These are phyloP conservation scores for Ectropis crepuscularia DNA, from an alignment of 2,888 invertebrate genomes.

Conservation along the genomic window DNA sequence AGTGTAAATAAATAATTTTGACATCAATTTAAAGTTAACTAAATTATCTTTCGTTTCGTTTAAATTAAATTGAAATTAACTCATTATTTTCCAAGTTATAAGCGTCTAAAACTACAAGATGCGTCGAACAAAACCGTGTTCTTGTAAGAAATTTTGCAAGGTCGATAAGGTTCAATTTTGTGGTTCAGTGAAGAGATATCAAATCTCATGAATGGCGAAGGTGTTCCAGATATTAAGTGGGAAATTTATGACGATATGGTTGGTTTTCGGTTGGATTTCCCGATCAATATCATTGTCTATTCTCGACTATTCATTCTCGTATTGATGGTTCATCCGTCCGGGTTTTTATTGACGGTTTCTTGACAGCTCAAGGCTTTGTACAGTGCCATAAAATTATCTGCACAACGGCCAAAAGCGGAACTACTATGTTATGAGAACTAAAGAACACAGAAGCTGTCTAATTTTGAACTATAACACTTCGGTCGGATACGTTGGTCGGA, in stretches of 20 bases:
- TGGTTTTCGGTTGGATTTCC: constrained; percentile 5
- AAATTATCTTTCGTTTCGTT: not conserved
- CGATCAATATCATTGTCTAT: constrained; percentile 24
- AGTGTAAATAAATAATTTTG: not conserved
- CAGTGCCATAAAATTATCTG: not conserved
- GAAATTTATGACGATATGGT: constrained; percentile 19
- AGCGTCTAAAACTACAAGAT: not conserved
- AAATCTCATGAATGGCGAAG: constrained; percentile 30
- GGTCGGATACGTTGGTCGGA: too few relatives aligned
- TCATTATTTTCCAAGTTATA: not conserved
- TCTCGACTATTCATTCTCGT: constrained; percentile 16
- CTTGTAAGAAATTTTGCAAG: not conserved
- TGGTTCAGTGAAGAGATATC: constrained; percentile 1
- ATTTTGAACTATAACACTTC: too few relatives aligned
- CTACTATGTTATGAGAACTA: too few relatives aligned
- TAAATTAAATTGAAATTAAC: not conserved
- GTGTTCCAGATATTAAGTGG: constrained; percentile 30
- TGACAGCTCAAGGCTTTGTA: not conserved
- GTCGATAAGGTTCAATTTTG: constrained; percentile 11
- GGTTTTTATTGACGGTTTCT: not conserved
- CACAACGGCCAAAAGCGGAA: too few relatives aligned
- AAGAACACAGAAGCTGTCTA: too few relatives aligned
- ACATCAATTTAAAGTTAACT: not conserved
- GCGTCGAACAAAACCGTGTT: not conserved
- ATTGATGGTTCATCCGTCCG: constrained; percentile 8